Base-by-base conservation (phyloP, 1,140 invertebrate genomes). In the Bombus superbus region DNA sequence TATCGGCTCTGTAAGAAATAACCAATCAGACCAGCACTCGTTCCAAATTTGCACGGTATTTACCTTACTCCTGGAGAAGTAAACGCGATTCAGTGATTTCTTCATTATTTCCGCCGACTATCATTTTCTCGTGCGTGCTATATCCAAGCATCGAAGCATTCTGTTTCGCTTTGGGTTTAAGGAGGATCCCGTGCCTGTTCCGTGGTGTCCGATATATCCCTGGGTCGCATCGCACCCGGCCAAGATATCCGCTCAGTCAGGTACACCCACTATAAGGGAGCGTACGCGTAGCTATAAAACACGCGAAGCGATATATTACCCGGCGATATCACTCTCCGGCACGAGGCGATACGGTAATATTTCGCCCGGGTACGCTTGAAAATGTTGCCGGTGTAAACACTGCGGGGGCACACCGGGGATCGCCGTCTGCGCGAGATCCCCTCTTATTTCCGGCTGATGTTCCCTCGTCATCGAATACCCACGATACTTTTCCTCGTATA, bases 291-390 rank as follows among this genome's bases (percentile, higher is more conserved):
- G 90, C 91, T 89, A 90, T 92, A 89, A 92, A 92, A 92, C 92
- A 93, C 93, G 87, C 91, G 87, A 87, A 86, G 90, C 89, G 86
- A 93, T 94, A 85, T 90, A 93, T 94, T 93, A 94, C 89, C 81
- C 77, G 80, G 83, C 91, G 90, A 92, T 92, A 92, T 93, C 90
- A 93, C 90, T 86, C 86, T 76, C 66, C 85, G 87, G 59, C 72
- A 83, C 74, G 66, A 81, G 84, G 72, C 90, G 74, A 92, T 85
- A 81, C 83, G 73, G 85, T 44, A 74, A 86, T 89, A 87, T 85
- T 92, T 89, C 64, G 81, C 73, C 66, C 18, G 69, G 69, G 62
- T 85, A 78, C 84, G 82, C 40, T 86, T 42, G 66, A 57, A 81
- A 68, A 72, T 69, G 78, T 90, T 75, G 88, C 72, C 85, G 77